Evolutionary conservation across 1,140 invertebrate genomes (phyloP).

Genomic region (Amphibalanus amphitrite): DNA sequence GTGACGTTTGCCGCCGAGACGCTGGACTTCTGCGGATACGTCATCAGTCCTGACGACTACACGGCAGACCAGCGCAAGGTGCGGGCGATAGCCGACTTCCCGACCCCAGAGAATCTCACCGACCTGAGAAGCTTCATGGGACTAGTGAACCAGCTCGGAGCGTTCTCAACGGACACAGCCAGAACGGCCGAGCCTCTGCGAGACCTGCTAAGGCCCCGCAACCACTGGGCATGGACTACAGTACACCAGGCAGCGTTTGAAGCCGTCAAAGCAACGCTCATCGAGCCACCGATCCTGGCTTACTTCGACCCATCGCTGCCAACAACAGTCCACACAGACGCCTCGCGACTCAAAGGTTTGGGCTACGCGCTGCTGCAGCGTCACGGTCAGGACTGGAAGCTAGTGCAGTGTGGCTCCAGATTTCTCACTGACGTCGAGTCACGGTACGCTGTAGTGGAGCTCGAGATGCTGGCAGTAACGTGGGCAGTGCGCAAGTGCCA

Average conservation of each 20-base stretch:
- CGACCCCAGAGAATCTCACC: constrained; percentile 7
- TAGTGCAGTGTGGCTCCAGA: not conserved
- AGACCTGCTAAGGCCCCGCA: not conserved
- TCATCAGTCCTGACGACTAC: not conserved
- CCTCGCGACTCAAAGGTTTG: not conserved
- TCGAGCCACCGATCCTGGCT: not conserved
- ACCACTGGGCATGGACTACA: not conserved
- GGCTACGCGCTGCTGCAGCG: not conserved
- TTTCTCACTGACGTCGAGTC: not conserved
- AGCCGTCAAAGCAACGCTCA: not conserved
- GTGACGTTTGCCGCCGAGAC: not conserved
- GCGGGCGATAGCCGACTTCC: constrained; percentile 4
- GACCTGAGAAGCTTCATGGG: constrained; percentile 6
- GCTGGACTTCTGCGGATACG: constrained; percentile 4
- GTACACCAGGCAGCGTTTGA: not conserved
- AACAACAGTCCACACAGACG: not conserved
- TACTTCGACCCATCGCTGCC: not conserved
- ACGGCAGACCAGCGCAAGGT: not conserved
- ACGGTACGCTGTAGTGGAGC: not conserved
- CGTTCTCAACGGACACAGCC: not conserved
- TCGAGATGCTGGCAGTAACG: not conserved
- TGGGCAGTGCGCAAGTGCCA: not conserved
- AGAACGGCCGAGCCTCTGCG: not conserved
- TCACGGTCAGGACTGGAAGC: not conserved
- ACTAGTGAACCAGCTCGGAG: constrained; percentile 6